Conservation (phyloP, 1,140 invertebrate genomes). For the Micrasema longulum region DNA sequence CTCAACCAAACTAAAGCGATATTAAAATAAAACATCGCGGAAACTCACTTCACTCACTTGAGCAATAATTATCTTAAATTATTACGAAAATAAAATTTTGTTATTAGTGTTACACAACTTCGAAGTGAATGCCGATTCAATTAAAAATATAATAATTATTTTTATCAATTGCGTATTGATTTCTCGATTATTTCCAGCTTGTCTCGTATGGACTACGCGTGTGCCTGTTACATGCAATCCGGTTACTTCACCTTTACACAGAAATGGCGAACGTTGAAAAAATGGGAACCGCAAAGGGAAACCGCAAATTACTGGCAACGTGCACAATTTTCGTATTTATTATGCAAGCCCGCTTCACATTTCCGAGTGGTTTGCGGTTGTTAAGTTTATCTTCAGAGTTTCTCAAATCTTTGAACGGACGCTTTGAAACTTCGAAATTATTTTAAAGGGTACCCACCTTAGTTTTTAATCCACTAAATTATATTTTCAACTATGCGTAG, state of each 20-base stretch:
- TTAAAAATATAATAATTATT: too few relatives aligned
- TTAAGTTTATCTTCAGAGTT: slow-evolving; percentile 1
- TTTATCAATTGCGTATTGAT: too few relatives aligned
- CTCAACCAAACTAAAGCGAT: too few relatives aligned
- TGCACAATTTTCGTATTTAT: slow-evolving; percentile 38
- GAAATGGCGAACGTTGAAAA: slow-evolving; percentile 18
- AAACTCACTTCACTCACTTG: too few relatives aligned
- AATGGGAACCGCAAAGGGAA: slow-evolving; percentile 30
- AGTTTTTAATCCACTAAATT: too few relatives aligned
- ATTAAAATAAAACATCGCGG: too few relatives aligned
- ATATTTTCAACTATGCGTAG: too few relatives aligned
- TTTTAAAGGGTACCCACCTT: neutral
- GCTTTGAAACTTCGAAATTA: slow-evolving; percentile 5
- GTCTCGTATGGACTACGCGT: neutral
- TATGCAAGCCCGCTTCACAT: slow-evolving; percentile 21
- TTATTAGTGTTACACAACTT: too few relatives aligned
- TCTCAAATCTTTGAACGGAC: slow-evolving; percentile 3
- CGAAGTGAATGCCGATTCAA: too few relatives aligned
- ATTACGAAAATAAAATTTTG: too few relatives aligned
- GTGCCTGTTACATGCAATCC: slow-evolving; percentile 7
- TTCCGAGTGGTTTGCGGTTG: slow-evolving; percentile 11
- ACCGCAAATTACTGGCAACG: slow-evolving; percentile 39
- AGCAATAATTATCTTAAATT: too few relatives aligned
- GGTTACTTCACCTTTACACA: slow-evolving; percentile 9
- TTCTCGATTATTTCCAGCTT: too few relatives aligned